Evolutionary conservation across 2,797 vertebrate species (phyloP), one percentile per base, ranked within the genome.

Genomic region (Sciaenops ocellatus): DNA sequence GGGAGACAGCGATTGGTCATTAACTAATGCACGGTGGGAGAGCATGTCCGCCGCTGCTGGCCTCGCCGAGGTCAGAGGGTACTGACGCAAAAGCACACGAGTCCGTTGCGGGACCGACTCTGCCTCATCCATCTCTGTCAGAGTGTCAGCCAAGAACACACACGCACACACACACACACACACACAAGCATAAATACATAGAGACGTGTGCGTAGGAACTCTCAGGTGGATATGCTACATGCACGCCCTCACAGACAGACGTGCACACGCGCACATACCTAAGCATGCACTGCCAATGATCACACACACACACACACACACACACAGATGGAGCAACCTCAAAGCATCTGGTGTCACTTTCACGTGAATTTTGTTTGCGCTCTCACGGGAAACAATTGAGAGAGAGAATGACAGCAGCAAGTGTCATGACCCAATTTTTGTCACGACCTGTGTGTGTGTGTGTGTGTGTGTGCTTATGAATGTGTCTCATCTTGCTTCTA

Each of bases 71-170:
- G 86, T 90, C 83, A 80, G 54, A 81, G 90, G 88, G 86, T 80
- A 16, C 57, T 80, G 87, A 91, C 63, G 85, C 87, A 85, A 85
- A 89, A 81, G 79, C 79, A 57, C 78, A 84, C 59, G 28, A 64
- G 76, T 84, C 68, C 78, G 74, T 78, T 15, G 60, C 66, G 74
- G 82, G 82, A 72, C 63, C 50, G 24, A 0, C 52, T 44, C 50
- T 18, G 57, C 78, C 87, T 90, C 90, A 90, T 93, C 81, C 77
- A 87, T 91, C 88, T 88, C 79, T 92, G 90, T 90, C 92, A 83
- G 56, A 74, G 64, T 20, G 65, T 56, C n/a, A 52, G 78, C 87
- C 84, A 87, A 85, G 42, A 81, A 70, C 71, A 70, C 62, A 62
- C 64, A 60, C 54, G 69, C 55, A 47, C 55, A 48, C 46, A 64